Evolutionary conservation across 2,888 invertebrate species (phyloP).

Genomic region (Schizaphis graminum): DNA sequence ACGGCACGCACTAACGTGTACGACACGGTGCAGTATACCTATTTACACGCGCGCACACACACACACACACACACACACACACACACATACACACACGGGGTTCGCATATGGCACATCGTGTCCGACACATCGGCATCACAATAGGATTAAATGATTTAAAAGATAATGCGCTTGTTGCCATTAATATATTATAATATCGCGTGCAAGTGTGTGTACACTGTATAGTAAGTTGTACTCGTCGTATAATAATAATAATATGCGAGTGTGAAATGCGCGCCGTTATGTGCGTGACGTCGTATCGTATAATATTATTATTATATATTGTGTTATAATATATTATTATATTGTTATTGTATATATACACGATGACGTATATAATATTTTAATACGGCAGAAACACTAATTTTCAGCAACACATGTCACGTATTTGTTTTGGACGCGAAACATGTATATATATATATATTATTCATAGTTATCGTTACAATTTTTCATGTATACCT

Average conservation of each 20-base stretch:
- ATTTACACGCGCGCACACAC: too few relatives aligned
- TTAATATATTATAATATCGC: neutral
- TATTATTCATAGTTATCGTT: neutral
- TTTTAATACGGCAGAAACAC: neutral
- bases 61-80: too few relatives aligned
- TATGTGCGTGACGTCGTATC: neutral
- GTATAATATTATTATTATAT: neutral
- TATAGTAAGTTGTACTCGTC: too few relatives aligned
- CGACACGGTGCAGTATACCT: neutral
- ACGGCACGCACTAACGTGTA: too few relatives aligned
- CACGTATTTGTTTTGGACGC: neutral
- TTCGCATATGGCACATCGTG: slow-evolving; percentile 32
- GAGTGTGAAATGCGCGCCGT: neutral
- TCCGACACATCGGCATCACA: slow-evolving; percentile 9
- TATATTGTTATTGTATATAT: too few relatives aligned
- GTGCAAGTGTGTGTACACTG: neutral
- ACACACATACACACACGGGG: too few relatives aligned
- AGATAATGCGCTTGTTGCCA: slow-evolving; percentile 39
- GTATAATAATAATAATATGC: neutral
- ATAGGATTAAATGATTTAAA: slow-evolving; percentile 44
- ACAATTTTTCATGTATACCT: neutral
- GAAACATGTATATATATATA: neutral
- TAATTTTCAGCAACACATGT: neutral
- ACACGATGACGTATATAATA: neutral
- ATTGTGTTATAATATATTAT: neutral